Conservation (phyloP, 2,113 vertebrate genomes). For the Sander vitreus region DNA sequence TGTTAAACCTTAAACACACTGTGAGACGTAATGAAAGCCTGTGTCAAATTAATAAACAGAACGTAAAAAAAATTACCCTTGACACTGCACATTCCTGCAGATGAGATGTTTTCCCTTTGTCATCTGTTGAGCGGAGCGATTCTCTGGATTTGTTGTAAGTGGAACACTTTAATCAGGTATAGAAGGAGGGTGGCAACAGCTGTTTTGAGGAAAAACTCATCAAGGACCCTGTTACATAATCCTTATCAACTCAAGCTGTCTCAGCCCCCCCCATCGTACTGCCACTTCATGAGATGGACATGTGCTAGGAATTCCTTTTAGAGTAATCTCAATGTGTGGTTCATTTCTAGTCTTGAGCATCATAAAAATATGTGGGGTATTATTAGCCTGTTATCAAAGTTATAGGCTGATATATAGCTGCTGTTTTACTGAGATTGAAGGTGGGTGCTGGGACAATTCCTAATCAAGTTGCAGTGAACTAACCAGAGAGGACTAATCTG, state of each 20-base stretch:
- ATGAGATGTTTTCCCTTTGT: slow-evolving; percentile 23
- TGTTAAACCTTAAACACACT: neutral
- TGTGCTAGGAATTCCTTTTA: slow-evolving; percentile 37
- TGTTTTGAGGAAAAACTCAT: slow-evolving; percentile 84
- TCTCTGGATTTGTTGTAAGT: slow-evolving; percentile 67
- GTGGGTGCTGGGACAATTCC: neutral
- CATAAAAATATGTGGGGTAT: neutral
- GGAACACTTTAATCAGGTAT: slow-evolving; percentile 78
- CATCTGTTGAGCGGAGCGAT: slow-evolving; percentile 35
- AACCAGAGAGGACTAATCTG: slow-evolving; percentile 16
- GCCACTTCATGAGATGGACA: slow-evolving; percentile 70
- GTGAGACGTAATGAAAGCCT: neutral
- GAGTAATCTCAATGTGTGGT: slow-evolving; percentile 35
- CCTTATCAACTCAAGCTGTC: slow-evolving; percentile 78
- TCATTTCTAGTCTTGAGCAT: neutral
- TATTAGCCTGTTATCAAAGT: neutral
- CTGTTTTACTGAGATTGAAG: neutral
- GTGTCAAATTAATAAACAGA: slow-evolving; percentile 14
- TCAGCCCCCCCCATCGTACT: slow-evolving; percentile 27
- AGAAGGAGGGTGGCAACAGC: slow-evolving; percentile 72
- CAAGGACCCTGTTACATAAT: slow-evolving; percentile 77
- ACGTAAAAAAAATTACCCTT: slow-evolving; percentile 1
- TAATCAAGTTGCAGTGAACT: neutral
- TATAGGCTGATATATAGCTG: neutral
- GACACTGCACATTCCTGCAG: slow-evolving; percentile 22